Percentiles rank a stretch among this genome's conserved stretches.
Conservation (phyloP, 2,888 invertebrate genomes). For the Drosophila crucigera region DNA sequence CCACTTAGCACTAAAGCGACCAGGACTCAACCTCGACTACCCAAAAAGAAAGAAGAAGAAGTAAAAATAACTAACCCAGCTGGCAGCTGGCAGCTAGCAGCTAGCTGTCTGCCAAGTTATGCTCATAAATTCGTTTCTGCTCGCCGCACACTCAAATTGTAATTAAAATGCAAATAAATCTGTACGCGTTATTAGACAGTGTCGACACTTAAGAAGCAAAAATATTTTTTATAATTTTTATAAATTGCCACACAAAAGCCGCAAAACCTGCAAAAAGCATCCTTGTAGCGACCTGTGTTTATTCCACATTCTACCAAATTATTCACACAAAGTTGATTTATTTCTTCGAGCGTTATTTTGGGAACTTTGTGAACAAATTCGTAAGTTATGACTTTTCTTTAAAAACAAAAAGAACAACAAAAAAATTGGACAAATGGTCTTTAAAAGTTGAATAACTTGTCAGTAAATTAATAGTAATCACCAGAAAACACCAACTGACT, state of each 20-base stretch:
- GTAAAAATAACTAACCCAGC: neutral
- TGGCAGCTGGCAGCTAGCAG: neutral
- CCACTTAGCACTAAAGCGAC: slow-evolving; percentile 75
- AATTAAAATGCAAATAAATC: slow-evolving; percentile 80
- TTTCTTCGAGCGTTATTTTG: neutral
- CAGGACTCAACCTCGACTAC: slow-evolving; percentile 40
- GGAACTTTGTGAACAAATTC: neutral
- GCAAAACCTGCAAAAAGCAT: neutral
- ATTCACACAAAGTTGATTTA: slow-evolving; percentile 10
- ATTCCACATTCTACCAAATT: neutral
- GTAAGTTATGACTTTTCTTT: neutral
- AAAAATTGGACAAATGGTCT: neutral
- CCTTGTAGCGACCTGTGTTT: neutral
- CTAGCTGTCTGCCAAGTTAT: slow-evolving; percentile 4
- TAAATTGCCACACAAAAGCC: slow-evolving; percentile 49
- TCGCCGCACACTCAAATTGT: slow-evolving; percentile 59
- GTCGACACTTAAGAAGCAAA: slow-evolving; percentile 35
- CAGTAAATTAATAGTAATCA: neutral
- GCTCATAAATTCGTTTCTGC: slow-evolving; percentile 49
- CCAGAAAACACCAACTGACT: neutral
- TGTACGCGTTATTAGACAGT: slow-evolving; percentile 53
- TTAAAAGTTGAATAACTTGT: neutral
- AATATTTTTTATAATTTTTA: slow-evolving; percentile 53
- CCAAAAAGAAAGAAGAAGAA: no score
- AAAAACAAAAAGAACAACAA: neutral